Evolutionary conservation across 2,797 vertebrate species (phyloP).

Genomic region (Tapirus indicus): DNA sequence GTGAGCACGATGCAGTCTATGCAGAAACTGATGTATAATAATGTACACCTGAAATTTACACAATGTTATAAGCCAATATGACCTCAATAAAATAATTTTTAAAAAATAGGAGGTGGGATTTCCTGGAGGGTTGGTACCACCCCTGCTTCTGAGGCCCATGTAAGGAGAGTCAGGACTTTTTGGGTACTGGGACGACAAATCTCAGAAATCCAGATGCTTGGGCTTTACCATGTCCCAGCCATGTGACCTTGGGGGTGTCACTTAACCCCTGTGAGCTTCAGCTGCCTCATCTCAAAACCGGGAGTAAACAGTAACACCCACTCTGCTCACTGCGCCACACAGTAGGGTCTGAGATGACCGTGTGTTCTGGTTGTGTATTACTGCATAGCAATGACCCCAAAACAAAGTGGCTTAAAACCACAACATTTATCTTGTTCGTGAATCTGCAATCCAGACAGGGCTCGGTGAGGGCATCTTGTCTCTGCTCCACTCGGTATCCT

Average conservation of each 20-base stretch:
- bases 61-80: too few relatives aligned
- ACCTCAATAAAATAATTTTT: too few relatives aligned
- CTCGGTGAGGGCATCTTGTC: not conserved
- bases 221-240: not conserved
- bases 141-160: not conserved
- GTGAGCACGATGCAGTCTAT: too few relatives aligned
- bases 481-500: not conserved
- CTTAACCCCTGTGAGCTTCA: not conserved
- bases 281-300: not conserved
- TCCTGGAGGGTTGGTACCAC: not conserved
- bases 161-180: not conserved
- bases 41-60: too few relatives aligned
- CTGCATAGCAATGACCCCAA: not conserved
- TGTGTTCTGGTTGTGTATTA: not conserved
- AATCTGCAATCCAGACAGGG: not conserved
- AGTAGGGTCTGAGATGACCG: not conserved
- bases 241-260: not conserved
- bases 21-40: too few relatives aligned
- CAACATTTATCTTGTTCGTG: not conserved
- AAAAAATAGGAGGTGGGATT: not conserved
- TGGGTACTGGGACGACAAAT: not conserved
- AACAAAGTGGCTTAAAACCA: not conserved
- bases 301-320: not conserved
- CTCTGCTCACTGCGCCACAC: not conserved
- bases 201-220: not conserved